Conservation (phyloP, 2,113 vertebrate genomes). For the Lonchura striata region DNA sequence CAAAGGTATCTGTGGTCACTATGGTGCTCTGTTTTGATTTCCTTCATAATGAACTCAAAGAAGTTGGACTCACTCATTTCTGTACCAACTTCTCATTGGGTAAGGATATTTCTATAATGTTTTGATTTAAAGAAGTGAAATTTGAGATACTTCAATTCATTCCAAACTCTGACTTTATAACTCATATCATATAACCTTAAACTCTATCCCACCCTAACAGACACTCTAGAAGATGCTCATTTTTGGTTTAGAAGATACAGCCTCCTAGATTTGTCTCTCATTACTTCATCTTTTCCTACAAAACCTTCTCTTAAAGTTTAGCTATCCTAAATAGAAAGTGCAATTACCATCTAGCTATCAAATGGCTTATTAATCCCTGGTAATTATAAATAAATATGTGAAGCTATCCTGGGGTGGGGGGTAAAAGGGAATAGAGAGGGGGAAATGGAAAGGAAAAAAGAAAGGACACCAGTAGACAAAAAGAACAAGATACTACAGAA, state of each 20-base stretch:
- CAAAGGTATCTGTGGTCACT: neutral
- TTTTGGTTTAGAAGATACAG: neutral
- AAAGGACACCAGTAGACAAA: neutral
- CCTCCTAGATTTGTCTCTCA: neutral
- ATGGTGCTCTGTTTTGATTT: neutral
- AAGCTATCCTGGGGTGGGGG: neutral
- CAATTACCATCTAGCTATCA: neutral
- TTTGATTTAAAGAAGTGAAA: neutral
- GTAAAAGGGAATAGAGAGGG: too few relatives aligned
- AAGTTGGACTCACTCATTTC: neutral
- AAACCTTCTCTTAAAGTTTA: neutral
- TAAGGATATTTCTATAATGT: neutral
- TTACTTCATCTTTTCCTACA: neutral
- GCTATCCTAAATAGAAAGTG: neutral
- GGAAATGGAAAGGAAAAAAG: neutral
- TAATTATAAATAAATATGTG: neutral
- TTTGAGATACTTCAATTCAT: neutral
- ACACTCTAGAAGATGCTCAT: neutral
- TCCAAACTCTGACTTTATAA: neutral
- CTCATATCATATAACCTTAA: neutral
- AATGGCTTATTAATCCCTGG: neutral
- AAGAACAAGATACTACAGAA: neutral
- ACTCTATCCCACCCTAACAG: neutral
- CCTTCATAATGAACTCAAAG: neutral
- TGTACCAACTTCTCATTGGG: neutral